Evolutionary conservation across 2,888 invertebrate species (phyloP).

Genomic region (Dendrolimus houi): DNA sequence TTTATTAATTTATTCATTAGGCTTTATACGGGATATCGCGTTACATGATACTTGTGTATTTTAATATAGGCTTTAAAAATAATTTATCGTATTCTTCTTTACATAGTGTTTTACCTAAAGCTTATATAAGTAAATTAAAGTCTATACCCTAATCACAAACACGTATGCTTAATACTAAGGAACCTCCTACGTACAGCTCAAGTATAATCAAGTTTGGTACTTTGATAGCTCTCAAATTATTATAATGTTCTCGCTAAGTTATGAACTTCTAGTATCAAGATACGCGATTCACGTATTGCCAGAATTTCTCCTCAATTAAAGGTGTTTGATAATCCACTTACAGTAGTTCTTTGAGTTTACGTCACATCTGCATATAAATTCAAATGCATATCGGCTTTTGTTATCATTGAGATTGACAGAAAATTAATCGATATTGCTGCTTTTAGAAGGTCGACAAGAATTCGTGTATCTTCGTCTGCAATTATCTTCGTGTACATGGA

Average conservation of each 20-base stretch:
- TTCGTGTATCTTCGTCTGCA: no score
- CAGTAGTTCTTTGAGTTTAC: not conserved
- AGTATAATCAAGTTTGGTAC: not conserved
- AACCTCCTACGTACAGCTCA: not conserved
- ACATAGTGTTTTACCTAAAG: not conserved
- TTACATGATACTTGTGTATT: not conserved
- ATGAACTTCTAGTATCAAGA: not conserved
- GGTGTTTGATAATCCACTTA: constrained; percentile 12
- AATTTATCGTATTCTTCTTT: not conserved
- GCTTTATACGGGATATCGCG: not conserved
- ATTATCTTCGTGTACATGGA: no score
- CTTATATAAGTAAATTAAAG: no score
- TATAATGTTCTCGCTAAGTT: not conserved
- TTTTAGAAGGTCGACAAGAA: no score
- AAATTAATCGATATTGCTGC: not conserved
- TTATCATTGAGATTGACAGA: not conserved
- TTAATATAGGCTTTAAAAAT: not conserved
- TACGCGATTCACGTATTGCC: constrained; percentile 1
- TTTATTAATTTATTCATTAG: not conserved
- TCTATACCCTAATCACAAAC: not conserved
- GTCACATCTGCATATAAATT: constrained; percentile 3
- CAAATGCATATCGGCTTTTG: constrained; percentile 2
- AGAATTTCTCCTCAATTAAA: constrained; percentile 23
- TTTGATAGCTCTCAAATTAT: not conserved
- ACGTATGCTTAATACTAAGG: not conserved